Evolutionary conservation across 1,140 invertebrate genomes (phyloP), one percentile per base, ranked within the genome.

Genomic region (Psilanteris sp.): DNA sequence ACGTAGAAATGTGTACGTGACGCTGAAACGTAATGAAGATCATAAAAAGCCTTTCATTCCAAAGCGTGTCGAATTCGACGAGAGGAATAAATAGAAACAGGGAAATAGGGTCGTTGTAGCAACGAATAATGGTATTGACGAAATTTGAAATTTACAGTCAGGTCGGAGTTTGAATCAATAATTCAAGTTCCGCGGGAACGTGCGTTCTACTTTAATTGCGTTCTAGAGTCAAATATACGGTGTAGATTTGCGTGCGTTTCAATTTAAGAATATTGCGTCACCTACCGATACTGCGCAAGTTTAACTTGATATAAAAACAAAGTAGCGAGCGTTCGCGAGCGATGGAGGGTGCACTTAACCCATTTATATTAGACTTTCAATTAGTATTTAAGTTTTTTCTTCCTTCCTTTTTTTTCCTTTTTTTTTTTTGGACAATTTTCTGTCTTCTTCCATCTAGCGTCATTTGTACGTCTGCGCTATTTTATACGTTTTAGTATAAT

Each of bases 401-500:
- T n/a, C n/a, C n/a, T n/a, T n/a, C n/a, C n/a, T n/a, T n/a, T n/a
- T 52, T 79, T 59, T 39, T 52, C 43, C 52, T n/a, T n/a, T n/a
- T n/a, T n/a, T n/a, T n/a, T n/a, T n/a, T n/a, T n/a, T n/a, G n/a
- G n/a, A n/a, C n/a, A n/a, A 55, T 29, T n/a, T 14, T n/a, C 8
- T 52, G 13, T 48, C 14, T 13, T 24, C 43, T n/a, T 9, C 54
- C 8, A 7, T 57, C 8, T 39, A 8, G 16, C 29, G 29, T 43
- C 32, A 20, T 37, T 66, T 64, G 14, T 50, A 41, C 14, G 24
- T 15, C 54, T 24, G 41, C 54, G 41, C 54, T 55, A 14, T 73
- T 44, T 59, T 48, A 50, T 29, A 59, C 22, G 43, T 48, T 73
- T 66, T 66, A 57, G 52, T 59, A 59, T 84, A 84, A 85, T 84